Percentiles rank a stretch among this genome's conserved stretches.
Evolutionary conservation across 2,888 invertebrate genomes (phyloP).

Genomic region (Maniola hyperantus): DNA sequence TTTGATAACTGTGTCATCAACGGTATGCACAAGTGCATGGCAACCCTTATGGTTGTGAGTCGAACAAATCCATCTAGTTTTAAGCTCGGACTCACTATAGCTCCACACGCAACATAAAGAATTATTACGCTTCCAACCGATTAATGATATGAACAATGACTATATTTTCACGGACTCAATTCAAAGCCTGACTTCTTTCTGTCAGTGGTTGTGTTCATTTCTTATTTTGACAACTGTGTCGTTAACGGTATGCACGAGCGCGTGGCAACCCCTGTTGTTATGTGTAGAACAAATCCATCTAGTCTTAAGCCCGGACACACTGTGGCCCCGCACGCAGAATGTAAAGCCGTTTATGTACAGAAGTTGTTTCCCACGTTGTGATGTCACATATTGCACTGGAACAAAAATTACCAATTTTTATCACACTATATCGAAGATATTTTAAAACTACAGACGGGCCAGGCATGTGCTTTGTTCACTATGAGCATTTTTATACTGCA

Average conservation of each 20-base stretch:
- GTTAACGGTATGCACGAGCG: neutral
- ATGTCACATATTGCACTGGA: neutral
- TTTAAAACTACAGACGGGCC: neutral
- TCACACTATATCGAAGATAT: neutral
- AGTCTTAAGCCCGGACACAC: neutral
- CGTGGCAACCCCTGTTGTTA: conserved; percentile 4
- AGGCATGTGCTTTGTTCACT: no score
- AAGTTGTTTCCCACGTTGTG: neutral
- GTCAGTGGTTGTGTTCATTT: conserved; percentile 10
- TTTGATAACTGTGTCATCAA: conserved; percentile 48
- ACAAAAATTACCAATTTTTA: neutral
- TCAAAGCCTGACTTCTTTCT: no score
- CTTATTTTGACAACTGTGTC: conserved; percentile 1
- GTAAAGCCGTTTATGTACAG: neutral
- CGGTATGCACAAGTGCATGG: conserved; percentile 54
- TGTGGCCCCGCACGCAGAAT: neutral
- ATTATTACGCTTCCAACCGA: neutral
- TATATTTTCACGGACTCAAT: no score
- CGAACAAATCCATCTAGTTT: conserved; percentile 56
- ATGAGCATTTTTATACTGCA: no score
- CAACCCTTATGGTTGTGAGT: conserved; percentile 50
- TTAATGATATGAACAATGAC: no score
- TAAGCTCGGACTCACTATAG: conserved; percentile 42
- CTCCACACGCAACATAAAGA: conserved; percentile 47
- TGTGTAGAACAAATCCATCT: conserved; percentile 13